These are phyloP conservation scores for Aleadryas rufinucha DNA, from an alignment of 2,113 vertebrate genomes.

Conservation along the genomic window DNA sequence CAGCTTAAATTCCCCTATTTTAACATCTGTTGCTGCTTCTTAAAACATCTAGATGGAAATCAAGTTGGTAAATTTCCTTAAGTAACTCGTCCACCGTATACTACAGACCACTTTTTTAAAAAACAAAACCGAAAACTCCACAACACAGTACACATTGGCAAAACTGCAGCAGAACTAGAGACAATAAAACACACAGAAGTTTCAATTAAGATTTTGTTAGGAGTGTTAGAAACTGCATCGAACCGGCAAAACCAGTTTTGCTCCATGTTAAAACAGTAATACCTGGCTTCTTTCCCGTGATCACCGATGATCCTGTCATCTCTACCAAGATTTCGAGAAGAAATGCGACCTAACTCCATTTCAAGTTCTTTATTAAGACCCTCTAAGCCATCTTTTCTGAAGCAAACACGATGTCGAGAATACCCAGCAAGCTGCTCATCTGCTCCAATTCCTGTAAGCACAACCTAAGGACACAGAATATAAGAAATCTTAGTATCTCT, in stretches of 20 bases:
- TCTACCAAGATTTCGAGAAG: slow-evolving; percentile 91
- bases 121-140: not conserved
- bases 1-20: not conserved
- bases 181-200: not conserved
- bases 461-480: slow-evolving; percentile 69
- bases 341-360: slow-evolving; percentile 89
- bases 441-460: slow-evolving; percentile 92
- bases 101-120: not conserved
- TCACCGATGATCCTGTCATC: slow-evolving; percentile 91
- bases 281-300: slow-evolving; percentile 95
- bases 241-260: not conserved
- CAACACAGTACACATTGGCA: not conserved
- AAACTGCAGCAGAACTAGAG: not conserved
- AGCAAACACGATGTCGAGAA: slow-evolving; percentile 86
- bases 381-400: slow-evolving; percentile 73
- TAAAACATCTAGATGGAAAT: not conserved
- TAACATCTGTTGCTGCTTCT: not conserved
- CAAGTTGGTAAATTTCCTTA: not conserved
- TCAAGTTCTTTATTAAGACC: slow-evolving; percentile 84
- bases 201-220: not conserved
- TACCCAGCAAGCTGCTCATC: slow-evolving; percentile 97
- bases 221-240: not conserved
- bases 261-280: not conserved
- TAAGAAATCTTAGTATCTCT: not conserved
- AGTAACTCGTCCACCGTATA: not conserved